phyloP scores from a whole-genome alignment of 1,140 invertebrate genomes.

The Drosophila santomea region DNA sequence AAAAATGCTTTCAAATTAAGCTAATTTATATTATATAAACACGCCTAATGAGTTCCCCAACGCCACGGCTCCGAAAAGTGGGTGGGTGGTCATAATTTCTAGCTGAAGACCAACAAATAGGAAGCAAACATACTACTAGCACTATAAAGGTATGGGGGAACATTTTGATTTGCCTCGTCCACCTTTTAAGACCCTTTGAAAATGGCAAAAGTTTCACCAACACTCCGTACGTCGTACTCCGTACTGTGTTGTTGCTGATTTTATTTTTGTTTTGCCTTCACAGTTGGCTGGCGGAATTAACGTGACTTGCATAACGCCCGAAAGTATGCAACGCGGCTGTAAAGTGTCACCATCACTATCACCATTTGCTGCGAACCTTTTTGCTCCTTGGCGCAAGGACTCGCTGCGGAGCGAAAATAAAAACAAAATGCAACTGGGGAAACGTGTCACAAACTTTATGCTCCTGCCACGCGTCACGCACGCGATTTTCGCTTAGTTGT shows the following conservation, averaged over 20 bases:
- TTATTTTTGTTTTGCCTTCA: conserved; percentile 60
- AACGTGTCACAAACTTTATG: conserved; percentile 82
- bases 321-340: conserved; percentile 75
- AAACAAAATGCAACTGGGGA: conserved; percentile 78
- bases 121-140: conserved; percentile 8
- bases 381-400: conserved; percentile 45
- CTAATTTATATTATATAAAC: conserved; percentile 83
- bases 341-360: conserved; percentile 72
- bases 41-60: conserved; percentile 71
- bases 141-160: conserved; percentile 17
- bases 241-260: conserved; percentile 11
- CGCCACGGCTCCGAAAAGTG: conserved; percentile 1
- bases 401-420: conserved; percentile 37
- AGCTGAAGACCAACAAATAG: conserved; percentile 17
- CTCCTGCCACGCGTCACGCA: conserved; percentile 79
- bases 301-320: conserved; percentile 78
- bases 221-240: conserved; percentile 7
- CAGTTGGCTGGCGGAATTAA: conserved; percentile 76
- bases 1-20: conserved; percentile 83
- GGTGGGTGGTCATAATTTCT: conserved; percentile 29
- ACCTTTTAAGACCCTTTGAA: conserved; percentile 68
- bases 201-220: conserved; percentile 60
- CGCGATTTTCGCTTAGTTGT: conserved; percentile 82
- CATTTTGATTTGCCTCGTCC: conserved; percentile 64
- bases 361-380: conserved; percentile 51